Percentiles rank a stretch among this genome's conserved stretches.
Conservation (phyloP, 1,140 invertebrate genomes). For the Phocides pigmalion region DNA sequence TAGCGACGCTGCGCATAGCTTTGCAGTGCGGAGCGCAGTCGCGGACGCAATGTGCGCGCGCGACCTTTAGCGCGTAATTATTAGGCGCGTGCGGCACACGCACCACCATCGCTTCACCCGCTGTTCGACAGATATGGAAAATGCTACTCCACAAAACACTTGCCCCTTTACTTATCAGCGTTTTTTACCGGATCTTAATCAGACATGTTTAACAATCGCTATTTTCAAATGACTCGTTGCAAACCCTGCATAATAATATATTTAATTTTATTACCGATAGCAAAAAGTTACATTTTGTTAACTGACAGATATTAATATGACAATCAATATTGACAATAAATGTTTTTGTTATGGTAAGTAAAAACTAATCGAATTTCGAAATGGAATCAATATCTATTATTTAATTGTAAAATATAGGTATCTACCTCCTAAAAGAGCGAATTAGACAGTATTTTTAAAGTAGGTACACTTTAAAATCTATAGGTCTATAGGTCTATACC, state of each 20-base stretch:
- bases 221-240: constrained; percentile 28
- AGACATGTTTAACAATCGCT: constrained; percentile 39
- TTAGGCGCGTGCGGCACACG: constrained; percentile 64
- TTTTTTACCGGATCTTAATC: constrained; percentile 73
- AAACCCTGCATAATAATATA: constrained; percentile 10
- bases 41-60: constrained; percentile 72
- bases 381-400: too few relatives aligned
- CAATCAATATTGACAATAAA: too few relatives aligned
- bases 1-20: constrained; percentile 8
- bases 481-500: too few relatives aligned
- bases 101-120: constrained; percentile 46
- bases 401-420: too few relatives aligned
- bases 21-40: constrained; percentile 33
- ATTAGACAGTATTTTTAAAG: too few relatives aligned
- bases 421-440: too few relatives aligned
- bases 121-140: constrained; percentile 51
- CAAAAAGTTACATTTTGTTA: too few relatives aligned
- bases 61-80: constrained; percentile 77
- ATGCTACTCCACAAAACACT: constrained; percentile 45
- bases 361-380: too few relatives aligned
- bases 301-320: too few relatives aligned
- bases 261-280: too few relatives aligned
- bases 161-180: constrained; percentile 49
- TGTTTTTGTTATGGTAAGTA: too few relatives aligned
- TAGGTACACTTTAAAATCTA: too few relatives aligned